phyloP scores from a whole-genome alignment of 2,113 vertebrate species.

The Ophthalmolycus amberensis region DNA sequence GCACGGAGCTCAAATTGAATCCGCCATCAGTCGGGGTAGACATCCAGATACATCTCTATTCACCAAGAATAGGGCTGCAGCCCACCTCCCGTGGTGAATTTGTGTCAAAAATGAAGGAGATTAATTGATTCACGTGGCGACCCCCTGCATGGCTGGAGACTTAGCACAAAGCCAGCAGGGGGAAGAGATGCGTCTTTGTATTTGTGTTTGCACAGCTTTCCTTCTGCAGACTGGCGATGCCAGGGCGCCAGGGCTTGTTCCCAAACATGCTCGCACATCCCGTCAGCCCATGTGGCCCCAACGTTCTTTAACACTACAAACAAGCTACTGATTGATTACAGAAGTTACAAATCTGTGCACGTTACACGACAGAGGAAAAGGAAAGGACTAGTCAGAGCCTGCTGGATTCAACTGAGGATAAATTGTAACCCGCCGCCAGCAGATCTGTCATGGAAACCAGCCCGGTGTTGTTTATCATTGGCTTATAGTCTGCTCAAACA shows the following conservation, averaged over 20 bases:
- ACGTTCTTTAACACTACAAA: neutral
- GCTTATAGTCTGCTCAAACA: conserved; percentile 13
- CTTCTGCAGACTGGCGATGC: conserved; percentile 4
- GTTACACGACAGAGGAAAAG: conserved; percentile 23
- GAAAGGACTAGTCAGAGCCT: neutral
- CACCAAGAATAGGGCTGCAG: neutral
- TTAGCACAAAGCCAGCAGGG: conserved; percentile 25
- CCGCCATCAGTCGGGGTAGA: conserved; percentile 42
- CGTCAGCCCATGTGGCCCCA: conserved; percentile 8
- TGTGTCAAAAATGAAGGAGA: conserved; percentile 43
- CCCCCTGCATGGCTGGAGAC: conserved; percentile 19
- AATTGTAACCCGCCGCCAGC: conserved; percentile 4
- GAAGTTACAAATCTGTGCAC: conserved; percentile 22
- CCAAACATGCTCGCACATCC: neutral
- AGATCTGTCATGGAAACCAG: conserved; percentile 16
- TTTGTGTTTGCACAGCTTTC: conserved; percentile 40
- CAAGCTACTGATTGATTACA: conserved; percentile 33
- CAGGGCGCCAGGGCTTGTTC: neutral
- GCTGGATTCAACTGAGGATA: conserved; percentile 12
- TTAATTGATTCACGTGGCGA: conserved; percentile 62
- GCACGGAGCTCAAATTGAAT: conserved; percentile 68
- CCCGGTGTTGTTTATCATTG: conserved; percentile 22
- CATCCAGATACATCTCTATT: conserved; percentile 36
- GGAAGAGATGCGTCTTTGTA: conserved; percentile 10
- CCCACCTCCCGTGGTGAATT: conserved; percentile 25